These are phyloP conservation scores for Sylvilagus floridanus DNA, from an alignment of 2,797 vertebrate genomes.

Conservation along the genomic window DNA sequence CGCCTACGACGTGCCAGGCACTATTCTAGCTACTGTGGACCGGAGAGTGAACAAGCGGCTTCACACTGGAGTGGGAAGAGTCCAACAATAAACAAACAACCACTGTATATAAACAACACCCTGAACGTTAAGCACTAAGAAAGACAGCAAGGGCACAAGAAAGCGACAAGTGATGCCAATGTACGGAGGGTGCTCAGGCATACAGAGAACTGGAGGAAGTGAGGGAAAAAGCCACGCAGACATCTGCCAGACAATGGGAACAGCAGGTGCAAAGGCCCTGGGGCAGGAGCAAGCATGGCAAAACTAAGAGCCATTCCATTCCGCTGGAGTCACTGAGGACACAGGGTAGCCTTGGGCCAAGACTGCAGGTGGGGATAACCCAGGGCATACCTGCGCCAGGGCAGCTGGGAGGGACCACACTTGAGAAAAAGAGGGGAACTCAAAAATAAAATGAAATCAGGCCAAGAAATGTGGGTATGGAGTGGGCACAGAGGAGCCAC, in stretches of 20 bases:
- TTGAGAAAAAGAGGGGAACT: not conserved
- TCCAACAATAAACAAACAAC: not conserved
- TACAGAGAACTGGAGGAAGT: not conserved
- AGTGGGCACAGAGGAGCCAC: not conserved
- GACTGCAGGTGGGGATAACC: not conserved
- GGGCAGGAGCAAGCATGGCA: not conserved
- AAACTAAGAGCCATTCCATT: not conserved
- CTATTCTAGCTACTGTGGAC: not conserved
- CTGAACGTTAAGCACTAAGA: not conserved
- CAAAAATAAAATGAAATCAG: not conserved
- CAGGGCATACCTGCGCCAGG: not conserved
- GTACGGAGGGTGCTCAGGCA: not conserved
- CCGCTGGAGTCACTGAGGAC: not conserved
- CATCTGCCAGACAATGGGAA: not conserved
- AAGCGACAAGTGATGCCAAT: not conserved
- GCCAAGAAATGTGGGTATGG: not conserved
- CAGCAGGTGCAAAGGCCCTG: not conserved
- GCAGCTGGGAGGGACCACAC: not conserved
- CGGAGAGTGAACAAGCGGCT: not conserved
- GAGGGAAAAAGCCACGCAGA: not conserved
- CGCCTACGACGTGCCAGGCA: not conserved
- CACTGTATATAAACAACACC: not conserved
- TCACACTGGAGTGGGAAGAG: not conserved
- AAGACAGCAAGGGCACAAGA: not conserved
- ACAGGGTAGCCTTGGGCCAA: not conserved